phyloP scores from a whole-genome alignment of 2,888 invertebrate genomes.

The Agelastica alni region DNA sequence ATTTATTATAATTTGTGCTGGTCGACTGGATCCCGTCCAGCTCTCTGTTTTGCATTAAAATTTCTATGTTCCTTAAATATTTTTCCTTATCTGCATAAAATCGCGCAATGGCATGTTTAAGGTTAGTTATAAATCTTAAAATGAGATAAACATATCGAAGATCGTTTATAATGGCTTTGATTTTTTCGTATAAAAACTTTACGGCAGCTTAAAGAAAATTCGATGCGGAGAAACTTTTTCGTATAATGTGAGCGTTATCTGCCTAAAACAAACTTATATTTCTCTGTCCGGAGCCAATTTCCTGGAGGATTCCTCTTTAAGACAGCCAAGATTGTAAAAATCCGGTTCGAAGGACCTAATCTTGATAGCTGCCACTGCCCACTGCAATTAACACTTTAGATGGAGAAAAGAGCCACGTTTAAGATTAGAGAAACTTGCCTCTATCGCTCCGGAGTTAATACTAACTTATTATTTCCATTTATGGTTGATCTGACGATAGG shows the following conservation, averaged over 20 bases:
- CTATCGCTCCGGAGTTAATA: conserved; percentile 29
- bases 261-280: conserved; percentile 51
- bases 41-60: no score
- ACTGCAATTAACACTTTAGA: conserved; percentile 48
- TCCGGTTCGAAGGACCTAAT: conserved; percentile 35
- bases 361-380: conserved; percentile 46
- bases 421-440: conserved; percentile 33
- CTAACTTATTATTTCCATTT: conserved; percentile 38
- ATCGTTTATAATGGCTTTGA: no score
- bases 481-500: conserved; percentile 30
- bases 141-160: no score
- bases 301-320: conserved; percentile 37
- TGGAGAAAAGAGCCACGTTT: conserved; percentile 32
- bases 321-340: conserved; percentile 47
- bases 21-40: no score
- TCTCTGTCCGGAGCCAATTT: conserved; percentile 51
- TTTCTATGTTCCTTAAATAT: no score
- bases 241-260: conserved; percentile 49
- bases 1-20: no score
- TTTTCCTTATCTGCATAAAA: no score
- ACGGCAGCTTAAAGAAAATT: no score
- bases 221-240: conserved; percentile 41
- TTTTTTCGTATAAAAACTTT: no score
- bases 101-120: no score
- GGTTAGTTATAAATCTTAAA: no score